phyloP scores from a whole-genome alignment of 1,140 invertebrate species.

The Drosophila baimaii region DNA sequence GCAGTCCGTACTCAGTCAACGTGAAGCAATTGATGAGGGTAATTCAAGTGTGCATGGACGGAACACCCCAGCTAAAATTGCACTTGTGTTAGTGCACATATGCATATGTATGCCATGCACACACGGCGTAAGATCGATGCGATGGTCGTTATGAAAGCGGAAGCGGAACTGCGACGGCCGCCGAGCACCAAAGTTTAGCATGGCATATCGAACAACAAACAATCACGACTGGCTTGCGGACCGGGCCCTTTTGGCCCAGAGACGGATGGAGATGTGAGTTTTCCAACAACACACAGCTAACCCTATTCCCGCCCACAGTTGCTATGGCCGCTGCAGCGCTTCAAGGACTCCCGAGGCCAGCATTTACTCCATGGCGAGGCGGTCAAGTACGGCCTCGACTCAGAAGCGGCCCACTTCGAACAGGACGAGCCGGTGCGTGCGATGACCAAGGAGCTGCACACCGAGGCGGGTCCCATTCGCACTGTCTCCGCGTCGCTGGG shows the following conservation, averaged over 20 bases:
- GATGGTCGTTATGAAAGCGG: slow-evolving; percentile 52
- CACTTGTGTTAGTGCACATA: slow-evolving; percentile 6
- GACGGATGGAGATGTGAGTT: slow-evolving; percentile 9
- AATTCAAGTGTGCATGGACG: slow-evolving; percentile 75
- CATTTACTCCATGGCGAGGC: slow-evolving; percentile 84
- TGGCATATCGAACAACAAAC: slow-evolving; percentile 48
- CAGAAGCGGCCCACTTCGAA: slow-evolving; percentile 66
- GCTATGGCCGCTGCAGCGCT: slow-evolving; percentile 90
- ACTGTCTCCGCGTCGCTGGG: background rate
- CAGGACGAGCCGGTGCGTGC: slow-evolving; percentile 69
- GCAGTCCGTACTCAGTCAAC: slow-evolving; percentile 72
- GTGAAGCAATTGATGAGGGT: slow-evolving; percentile 75
- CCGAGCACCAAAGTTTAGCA: slow-evolving; percentile 53
- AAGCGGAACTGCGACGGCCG: slow-evolving; percentile 56
- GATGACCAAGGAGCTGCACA: slow-evolving; percentile 61
- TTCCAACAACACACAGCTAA: slow-evolving; percentile 32
- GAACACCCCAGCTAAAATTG: slow-evolving; percentile 37
- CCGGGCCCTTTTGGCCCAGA: background rate
- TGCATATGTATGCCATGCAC: background rate
- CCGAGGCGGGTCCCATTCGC: slow-evolving; percentile 31
- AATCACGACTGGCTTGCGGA: slow-evolving; percentile 18
- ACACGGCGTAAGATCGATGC: slow-evolving; percentile 21
- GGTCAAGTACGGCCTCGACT: slow-evolving; percentile 70
- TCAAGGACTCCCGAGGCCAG: slow-evolving; percentile 87
- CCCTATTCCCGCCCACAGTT: slow-evolving; percentile 84